Evolutionary conservation across 2,113 vertebrate species (phyloP), one percentile per base, ranked within the genome.

Genomic region (Brachirus orientalis): DNA sequence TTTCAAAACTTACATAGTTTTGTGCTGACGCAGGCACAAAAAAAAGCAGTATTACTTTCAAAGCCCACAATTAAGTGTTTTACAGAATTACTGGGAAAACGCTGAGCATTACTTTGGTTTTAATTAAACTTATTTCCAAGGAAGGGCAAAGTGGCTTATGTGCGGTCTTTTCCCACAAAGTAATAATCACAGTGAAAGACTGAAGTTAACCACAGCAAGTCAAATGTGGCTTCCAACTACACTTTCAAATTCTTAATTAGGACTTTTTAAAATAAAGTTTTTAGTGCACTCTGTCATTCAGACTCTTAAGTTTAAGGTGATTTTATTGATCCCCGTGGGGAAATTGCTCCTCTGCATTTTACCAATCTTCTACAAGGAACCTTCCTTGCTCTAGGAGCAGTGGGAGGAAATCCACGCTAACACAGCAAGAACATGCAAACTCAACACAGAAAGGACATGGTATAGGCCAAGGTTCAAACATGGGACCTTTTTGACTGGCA

Each of bases 101-200:
- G 33, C 64, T 48, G 64, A 64, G 53, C 16, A 10, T 40, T 58
- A 46, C 61, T 80, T 77, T 41, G 60, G 65, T 85, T 52, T 82
- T 84, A 88, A 85, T 83, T 83, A 77, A 73, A 58, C 62, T 22
- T 50, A 55, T 88, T 87, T 83, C 41, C 77, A 84, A 69, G 60
- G 51, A 70, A 69, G 64, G 61, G 72, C 51, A 63, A 51, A 73
- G 59, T 51, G 66, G 3, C 70, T 41, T 66, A 75, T 72, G 86
- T 89, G 87, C 86, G 87, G 87, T 80, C 86, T 75, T 38, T 60
- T 40, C 28, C 76, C 63, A 68, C 79, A 73, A 64, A 75, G 72
- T 85, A 77, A 83, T 67, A 85, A 83, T 83, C 68, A 75, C 50
- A 76, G 67, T 16, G 59, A 77, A 14, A 18, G 16, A 68, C 54